Conservation (phyloP, 1,140 invertebrate species). For the honey bee (Apis mellifera) region DNA sequence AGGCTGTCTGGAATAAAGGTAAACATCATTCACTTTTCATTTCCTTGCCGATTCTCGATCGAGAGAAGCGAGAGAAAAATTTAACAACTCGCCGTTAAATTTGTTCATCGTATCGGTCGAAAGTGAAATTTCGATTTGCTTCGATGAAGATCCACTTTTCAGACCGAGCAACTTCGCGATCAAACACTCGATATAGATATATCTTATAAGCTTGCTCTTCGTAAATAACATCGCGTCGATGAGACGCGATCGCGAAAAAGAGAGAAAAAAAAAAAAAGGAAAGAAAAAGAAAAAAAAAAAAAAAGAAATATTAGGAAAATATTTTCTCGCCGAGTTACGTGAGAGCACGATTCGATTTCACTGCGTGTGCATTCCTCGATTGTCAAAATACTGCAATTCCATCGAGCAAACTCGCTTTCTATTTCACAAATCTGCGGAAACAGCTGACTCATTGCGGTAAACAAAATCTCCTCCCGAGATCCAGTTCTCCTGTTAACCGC, state of each 20-base stretch:
- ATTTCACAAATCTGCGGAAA: neutral
- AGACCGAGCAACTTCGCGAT: neutral
- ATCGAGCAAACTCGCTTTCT: constrained; percentile 14
- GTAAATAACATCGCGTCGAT: too few species aligned
- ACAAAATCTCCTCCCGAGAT: too few species aligned
- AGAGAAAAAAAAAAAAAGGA: too few species aligned
- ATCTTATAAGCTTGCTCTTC: too few species aligned
- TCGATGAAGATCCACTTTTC: neutral
- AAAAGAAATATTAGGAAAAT: neutral
- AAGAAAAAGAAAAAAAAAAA: too few species aligned
- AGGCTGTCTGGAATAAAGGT: too few species aligned
- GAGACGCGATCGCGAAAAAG: neutral
- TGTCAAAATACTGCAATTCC: constrained; percentile 49
- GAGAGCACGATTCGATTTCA: constrained; percentile 56
- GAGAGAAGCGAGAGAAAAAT: too few species aligned
- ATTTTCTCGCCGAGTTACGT: constrained; percentile 6
- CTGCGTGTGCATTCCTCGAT: constrained; percentile 39
- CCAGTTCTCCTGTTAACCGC: neutral
- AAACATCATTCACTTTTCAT: too few species aligned
- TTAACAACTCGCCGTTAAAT: too few species aligned
- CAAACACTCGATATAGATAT: too few species aligned
- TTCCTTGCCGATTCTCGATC: neutral
- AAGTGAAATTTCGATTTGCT: constrained; percentile 1
- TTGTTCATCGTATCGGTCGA: neutral
- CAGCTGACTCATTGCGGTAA: constrained; percentile 12